A percentile compares a stretch with the other conserved stretches of the same genome.
Conservation (phyloP, 2,797 vertebrate species). For the Gastrophryne carolinensis region DNA sequence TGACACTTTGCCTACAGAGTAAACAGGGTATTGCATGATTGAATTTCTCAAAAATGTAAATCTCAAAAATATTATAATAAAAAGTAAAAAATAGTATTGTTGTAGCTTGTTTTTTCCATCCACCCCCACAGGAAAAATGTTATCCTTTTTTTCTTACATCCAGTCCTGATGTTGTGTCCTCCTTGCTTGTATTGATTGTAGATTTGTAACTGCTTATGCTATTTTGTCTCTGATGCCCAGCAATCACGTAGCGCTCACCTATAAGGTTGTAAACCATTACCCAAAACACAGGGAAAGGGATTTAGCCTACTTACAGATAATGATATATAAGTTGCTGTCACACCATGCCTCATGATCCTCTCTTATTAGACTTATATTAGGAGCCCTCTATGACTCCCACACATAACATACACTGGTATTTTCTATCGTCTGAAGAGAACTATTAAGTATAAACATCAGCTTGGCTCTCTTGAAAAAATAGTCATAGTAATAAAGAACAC, state of each 20-base stretch:
- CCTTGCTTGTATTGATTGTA: conserved; percentile 59
- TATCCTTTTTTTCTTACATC: neutral
- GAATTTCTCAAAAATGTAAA: too few relatives aligned
- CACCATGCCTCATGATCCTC: conserved; percentile 59
- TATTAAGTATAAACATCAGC: conserved; percentile 71
- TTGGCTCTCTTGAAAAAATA: conserved; percentile 61
- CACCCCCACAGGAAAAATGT: neutral
- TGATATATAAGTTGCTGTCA: conserved; percentile 61
- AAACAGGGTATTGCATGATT: too few relatives aligned
- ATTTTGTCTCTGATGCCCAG: conserved; percentile 67
- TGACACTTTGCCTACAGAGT: too few relatives aligned
- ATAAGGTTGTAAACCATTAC: conserved; percentile 64
- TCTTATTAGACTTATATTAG: conserved; percentile 70
- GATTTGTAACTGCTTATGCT: conserved; percentile 54
- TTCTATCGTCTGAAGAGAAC: conserved; percentile 56
- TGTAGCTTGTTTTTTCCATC: neutral
- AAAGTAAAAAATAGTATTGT: neutral
- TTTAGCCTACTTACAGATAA: conserved; percentile 65
- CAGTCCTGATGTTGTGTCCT: neutral
- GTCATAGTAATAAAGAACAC: conserved; percentile 71
- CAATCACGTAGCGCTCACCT: conserved; percentile 60
- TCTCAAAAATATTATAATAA: too few relatives aligned
- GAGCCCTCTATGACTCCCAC: conserved; percentile 61
- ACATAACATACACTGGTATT: conserved; percentile 64
- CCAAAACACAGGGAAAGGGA: conserved; percentile 66